phyloP scores from a whole-genome alignment of 2,888 invertebrate species.

The Pherbina coryleti region DNA sequence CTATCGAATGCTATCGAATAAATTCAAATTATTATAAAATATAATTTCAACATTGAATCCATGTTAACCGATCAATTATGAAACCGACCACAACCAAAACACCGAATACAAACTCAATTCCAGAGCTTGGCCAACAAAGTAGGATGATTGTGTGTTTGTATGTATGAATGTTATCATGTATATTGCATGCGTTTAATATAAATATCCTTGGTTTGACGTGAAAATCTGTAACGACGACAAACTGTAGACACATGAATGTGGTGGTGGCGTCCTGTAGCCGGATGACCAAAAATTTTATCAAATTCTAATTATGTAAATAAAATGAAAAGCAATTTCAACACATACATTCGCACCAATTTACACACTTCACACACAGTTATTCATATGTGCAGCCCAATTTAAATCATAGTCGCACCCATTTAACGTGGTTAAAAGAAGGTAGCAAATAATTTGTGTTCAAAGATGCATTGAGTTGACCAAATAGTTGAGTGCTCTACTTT shows the following conservation, averaged over 20 bases:
- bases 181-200: not conserved
- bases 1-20: conserved; percentile 43
- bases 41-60: conserved; percentile 53
- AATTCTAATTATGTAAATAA: conserved; percentile 56
- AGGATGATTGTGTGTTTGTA: not conserved
- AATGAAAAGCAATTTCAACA: conserved; percentile 57
- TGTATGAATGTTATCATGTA: not conserved
- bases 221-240: conserved; percentile 18
- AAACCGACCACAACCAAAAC: conserved; percentile 14
- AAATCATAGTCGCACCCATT: too few relatives aligned
- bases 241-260: not conserved
- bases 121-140: not conserved
- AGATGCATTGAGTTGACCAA: too few relatives aligned
- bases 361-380: not conserved
- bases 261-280: conserved; percentile 7
- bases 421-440: too few relatives aligned
- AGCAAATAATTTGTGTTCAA: too few relatives aligned
- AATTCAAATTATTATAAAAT: conserved; percentile 60
- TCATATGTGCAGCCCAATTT: not conserved
- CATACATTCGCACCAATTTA: conserved; percentile 30
- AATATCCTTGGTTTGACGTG: conserved; percentile 5
- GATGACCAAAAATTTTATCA: conserved; percentile 45
- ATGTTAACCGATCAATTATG: conserved; percentile 28
- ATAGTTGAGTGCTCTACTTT: too few relatives aligned
- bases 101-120: not conserved